Base-by-base conservation (phyloP, 2,888 invertebrate species). In the Horisme vitalbata region DNA sequence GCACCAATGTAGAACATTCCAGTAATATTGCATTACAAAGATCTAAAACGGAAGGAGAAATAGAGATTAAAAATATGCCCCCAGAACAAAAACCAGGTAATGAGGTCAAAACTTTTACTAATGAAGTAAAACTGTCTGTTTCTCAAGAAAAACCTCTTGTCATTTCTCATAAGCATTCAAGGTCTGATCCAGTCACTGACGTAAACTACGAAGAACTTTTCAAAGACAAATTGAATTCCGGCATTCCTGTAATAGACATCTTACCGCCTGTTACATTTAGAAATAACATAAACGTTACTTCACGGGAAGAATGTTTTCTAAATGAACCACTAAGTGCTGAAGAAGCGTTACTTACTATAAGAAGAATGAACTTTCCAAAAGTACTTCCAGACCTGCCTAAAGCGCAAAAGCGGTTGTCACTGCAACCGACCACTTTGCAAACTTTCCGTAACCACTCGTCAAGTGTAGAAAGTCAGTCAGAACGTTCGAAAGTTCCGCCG, bases 291-390 rank as follows among this genome's bases (percentile, higher is more conserved):
- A 96, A 95, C 71, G 95, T 96, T 0, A 95, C 96, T 0, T 94
- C 93, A 33, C 88, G 93, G 44, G 94, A 93, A 52, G 92, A 94
- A 41, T 58, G 50, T 10, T 65, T 75, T 9, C 54, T 74, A 43
- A 63, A 75, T 8, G 63, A 72, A 24, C 79, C 87, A 2, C 71
- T 94, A 27, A 92, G 92, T 4, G 91, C 93, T 0, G 94, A 94
- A 64, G 95, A 95, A 71, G 93, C 95, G 0, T 71, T 96, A 37
- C 84, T 92, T 51, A 93, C 93, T 20, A 94, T 96, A 28, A 94
- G 94, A 73, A 90, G 94, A 45, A 88, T 95, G 59, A 96, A 96
- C 71, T 96, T 94, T 68, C 96, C 96, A 0, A 96, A 96, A 90
- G 96, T 96, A 1, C 73, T 96, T 20, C 96, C 96, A n/a, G 95